Conservation (phyloP, 2,888 invertebrate genomes). For the Therioaphis trifolii region DNA sequence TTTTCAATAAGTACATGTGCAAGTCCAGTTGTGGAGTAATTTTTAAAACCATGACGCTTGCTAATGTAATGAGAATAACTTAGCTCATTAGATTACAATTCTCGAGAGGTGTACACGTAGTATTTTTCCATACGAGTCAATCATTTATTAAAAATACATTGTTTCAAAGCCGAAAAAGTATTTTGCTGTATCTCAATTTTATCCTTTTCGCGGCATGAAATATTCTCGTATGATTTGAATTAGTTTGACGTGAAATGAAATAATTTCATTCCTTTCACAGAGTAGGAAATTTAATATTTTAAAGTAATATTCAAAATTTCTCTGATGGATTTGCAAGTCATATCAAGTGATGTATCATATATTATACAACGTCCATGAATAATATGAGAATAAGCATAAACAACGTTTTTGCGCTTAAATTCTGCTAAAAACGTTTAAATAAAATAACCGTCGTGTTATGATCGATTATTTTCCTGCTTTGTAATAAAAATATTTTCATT, state of each 20-base stretch:
- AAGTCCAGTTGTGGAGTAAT: too few species aligned
- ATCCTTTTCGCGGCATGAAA: not conserved
- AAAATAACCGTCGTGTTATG: not conserved
- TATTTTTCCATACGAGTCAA: conserved; percentile 4
- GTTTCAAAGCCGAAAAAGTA: conserved; percentile 13
- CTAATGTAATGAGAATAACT: conserved; percentile 20
- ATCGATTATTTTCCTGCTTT: not conserved
- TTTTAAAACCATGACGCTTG: too few species aligned
- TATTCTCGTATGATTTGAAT: conserved; percentile 35
- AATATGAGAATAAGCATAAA: not conserved
- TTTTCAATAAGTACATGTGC: too few species aligned
- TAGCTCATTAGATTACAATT: not conserved
- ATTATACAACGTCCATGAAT: not conserved
- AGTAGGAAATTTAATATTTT: conserved; percentile 48
- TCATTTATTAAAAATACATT: conserved; percentile 36
- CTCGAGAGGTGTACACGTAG: not conserved
- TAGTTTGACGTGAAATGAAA: conserved; percentile 36
- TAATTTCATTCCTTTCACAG: conserved; percentile 26
- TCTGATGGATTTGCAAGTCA: conserved; percentile 28
- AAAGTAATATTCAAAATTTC: conserved; percentile 16
- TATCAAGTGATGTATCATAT: conserved; percentile 28
- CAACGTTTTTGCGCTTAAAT: not conserved
- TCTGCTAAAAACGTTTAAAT: not conserved
- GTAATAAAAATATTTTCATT: not conserved
- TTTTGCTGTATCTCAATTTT: not conserved